Conservation (phyloP, 1,140 invertebrate species). For the Pogonus chalceus region DNA sequence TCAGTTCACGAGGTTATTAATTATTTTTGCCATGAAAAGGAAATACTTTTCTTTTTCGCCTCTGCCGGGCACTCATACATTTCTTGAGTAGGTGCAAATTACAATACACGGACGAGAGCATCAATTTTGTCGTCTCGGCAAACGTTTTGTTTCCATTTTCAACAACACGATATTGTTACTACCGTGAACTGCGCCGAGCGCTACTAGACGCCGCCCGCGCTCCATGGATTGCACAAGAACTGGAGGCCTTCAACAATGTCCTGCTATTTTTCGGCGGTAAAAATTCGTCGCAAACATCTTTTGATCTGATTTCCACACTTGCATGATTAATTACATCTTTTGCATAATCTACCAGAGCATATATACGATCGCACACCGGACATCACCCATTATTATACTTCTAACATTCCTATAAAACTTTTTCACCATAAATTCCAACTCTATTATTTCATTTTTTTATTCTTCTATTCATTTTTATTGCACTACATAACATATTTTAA, state of each 20-base stretch:
- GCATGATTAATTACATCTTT: slow-evolving; percentile 1
- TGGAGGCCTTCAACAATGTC: neutral
- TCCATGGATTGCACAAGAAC: no score
- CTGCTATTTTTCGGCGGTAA: neutral
- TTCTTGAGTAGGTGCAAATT: slow-evolving; percentile 17
- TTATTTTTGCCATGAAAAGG: slow-evolving; percentile 22
- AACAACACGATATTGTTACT: neutral
- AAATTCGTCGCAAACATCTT: slow-evolving; percentile 7
- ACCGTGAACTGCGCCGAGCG: neutral
- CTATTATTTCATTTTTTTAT: no score
- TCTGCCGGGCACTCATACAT: slow-evolving; percentile 10
- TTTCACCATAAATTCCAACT: no score
- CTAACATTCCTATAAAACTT: no score
- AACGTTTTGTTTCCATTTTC: slow-evolving; percentile 12
- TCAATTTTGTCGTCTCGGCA: slow-evolving; percentile 18
- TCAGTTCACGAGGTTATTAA: slow-evolving; percentile 20
- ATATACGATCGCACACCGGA: no score
- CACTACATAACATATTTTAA: no score
- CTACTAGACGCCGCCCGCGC: no score
- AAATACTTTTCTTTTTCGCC: slow-evolving; percentile 18
- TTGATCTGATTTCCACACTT: neutral
- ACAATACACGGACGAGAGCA: slow-evolving; percentile 15
- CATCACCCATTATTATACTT: no score
- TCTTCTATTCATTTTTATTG: no score
- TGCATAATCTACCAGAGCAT: no score